Evolutionary conservation across 2,797 vertebrate genomes (phyloP).

Genomic region (Sandelia bainsii): DNA sequence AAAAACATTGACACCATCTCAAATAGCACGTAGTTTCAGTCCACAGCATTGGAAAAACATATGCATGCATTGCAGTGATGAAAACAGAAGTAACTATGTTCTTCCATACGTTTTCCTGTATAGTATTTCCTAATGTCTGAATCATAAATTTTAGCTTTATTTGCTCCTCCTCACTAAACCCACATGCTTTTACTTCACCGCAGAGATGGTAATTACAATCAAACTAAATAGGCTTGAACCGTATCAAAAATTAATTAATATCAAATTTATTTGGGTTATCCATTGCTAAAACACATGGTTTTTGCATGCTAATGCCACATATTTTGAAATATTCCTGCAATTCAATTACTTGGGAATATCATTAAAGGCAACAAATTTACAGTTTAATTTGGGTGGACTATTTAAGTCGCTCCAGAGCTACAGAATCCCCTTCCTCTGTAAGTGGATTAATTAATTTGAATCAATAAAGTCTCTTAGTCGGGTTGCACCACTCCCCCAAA

Average conservation of each 20-base stretch:
- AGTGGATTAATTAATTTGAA: constrained; percentile 89
- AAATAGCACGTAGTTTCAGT: constrained; percentile 10
- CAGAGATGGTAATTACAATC: constrained; percentile 78
- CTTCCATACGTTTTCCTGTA: constrained; percentile 49
- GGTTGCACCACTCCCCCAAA: constrained; percentile 67
- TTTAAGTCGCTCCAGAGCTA: constrained; percentile 82
- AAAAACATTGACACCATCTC: background rate
- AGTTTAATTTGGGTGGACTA: constrained; percentile 85
- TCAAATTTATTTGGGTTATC: constrained; percentile 86
- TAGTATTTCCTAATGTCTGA: constrained; percentile 61
- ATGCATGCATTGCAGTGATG: constrained; percentile 14
- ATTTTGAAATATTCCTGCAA: constrained; percentile 83
- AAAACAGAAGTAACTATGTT: constrained; percentile 30
- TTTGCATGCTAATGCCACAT: constrained; percentile 83
- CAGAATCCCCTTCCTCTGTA: constrained; percentile 82
- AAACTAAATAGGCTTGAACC: constrained; percentile 80
- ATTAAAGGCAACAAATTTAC: constrained; percentile 86
- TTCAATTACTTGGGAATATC: constrained; percentile 87
- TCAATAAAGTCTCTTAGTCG: constrained; percentile 85
- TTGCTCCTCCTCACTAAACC: constrained; percentile 63
- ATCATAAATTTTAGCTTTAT: constrained; percentile 76
- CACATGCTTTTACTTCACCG: constrained; percentile 64
- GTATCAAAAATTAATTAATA: constrained; percentile 85
- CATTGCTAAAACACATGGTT: constrained; percentile 81
- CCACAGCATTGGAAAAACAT: constrained; percentile 1